A percentile compares a stretch with the other conserved stretches of the same genome.
These are phyloP conservation scores for Cottus gobio DNA, from an alignment of 2,113 vertebrate genomes.

Conservation along the genomic window DNA sequence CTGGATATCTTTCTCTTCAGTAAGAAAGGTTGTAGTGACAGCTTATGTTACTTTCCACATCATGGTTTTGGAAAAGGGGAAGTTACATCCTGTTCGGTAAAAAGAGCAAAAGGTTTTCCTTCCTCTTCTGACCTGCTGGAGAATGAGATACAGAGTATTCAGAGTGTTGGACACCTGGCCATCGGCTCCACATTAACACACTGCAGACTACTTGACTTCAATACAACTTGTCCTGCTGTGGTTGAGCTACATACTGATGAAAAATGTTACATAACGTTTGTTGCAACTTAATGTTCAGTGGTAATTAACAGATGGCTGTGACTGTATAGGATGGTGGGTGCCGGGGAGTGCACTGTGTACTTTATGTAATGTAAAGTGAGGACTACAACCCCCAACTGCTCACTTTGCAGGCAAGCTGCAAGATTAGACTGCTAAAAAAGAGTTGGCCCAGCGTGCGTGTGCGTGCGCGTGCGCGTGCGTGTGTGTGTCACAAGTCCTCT, in stretches of 20 bases:
- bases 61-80: neutral
- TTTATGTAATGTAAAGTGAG: conserved; percentile 18
- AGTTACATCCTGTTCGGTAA: neutral
- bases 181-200: neutral
- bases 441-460: no score
- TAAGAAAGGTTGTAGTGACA: neutral
- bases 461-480: no score
- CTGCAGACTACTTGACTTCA: neutral
- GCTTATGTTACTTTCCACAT: conserved; percentile 25
- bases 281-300: neutral
- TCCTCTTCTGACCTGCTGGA: neutral
- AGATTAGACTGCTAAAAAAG: neutral
- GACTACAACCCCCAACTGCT: conserved; percentile 10
- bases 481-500: no score
- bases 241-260: neutral
- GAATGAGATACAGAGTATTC: neutral
- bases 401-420: neutral
- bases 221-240: neutral
- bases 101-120: conserved; percentile 12
- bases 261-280: neutral
- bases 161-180: neutral
- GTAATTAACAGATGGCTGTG: neutral
- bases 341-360: neutral
- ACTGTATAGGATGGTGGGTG: conserved; percentile 1
- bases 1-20: neutral